phyloP scores from a whole-genome alignment of 1,140 invertebrate genomes.

The Eupeodes corollae region DNA sequence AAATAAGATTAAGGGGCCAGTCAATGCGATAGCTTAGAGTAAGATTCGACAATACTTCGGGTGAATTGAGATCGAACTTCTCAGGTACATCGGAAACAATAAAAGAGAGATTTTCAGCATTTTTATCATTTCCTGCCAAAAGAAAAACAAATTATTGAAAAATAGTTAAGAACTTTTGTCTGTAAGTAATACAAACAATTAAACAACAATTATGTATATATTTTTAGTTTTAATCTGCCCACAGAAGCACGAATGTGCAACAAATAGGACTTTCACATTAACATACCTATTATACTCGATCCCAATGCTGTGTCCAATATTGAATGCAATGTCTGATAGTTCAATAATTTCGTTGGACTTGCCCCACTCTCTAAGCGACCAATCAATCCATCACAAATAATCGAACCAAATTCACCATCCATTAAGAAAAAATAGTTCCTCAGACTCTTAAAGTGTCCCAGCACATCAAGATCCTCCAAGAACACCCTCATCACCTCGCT shows the following conservation, averaged over 20 bases:
- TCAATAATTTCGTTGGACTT: constrained; percentile 53
- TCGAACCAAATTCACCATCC: constrained; percentile 62
- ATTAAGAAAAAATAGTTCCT: constrained; percentile 63
- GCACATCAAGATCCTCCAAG: constrained; percentile 50
- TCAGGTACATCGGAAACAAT: constrained; percentile 45
- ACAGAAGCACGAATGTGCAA: too few species aligned
- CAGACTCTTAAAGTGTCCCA: constrained; percentile 56
- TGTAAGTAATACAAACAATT: too few species aligned
- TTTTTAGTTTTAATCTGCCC: too few species aligned
- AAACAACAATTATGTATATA: too few species aligned
- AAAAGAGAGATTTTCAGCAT: constrained; percentile 46
- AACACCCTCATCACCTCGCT: constrained; percentile 59
- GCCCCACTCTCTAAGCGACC: constrained; percentile 47
- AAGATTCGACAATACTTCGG: constrained; percentile 52
- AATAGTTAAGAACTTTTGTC: too few species aligned
- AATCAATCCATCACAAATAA: constrained; percentile 54
- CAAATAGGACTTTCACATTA: not conserved
- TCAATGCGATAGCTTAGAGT: constrained; percentile 54
- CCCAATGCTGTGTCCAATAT: constrained; percentile 52
- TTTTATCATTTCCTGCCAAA: constrained; percentile 39
- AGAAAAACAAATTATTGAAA: not conserved
- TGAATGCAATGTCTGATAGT: constrained; percentile 51
- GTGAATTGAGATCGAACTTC: constrained; percentile 47
- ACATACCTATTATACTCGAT: constrained; percentile 24
- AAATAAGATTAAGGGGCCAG: constrained; percentile 67